phyloP scores from a whole-genome alignment of 1,140 invertebrate genomes.

The Hylaeus anthracinus region DNA sequence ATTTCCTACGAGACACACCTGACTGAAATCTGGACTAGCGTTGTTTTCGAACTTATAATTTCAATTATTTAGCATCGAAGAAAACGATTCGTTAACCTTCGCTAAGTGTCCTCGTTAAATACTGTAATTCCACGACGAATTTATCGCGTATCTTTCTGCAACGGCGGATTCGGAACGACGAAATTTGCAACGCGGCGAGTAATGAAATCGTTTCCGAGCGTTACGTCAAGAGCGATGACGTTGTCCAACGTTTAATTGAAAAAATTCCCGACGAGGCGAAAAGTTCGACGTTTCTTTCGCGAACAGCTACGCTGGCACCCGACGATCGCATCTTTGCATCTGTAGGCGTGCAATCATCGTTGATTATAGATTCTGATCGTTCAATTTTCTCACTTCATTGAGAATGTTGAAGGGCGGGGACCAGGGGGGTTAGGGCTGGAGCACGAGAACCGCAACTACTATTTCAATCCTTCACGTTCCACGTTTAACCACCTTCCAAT shows the following conservation, averaged over 20 bases:
- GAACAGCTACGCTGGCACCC: no score
- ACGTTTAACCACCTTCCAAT: not conserved
- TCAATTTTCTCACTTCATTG: conserved; percentile 15
- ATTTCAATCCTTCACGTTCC: not conserved
- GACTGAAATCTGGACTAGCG: no score
- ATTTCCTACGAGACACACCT: no score
- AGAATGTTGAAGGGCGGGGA: not conserved
- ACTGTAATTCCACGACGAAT: not conserved
- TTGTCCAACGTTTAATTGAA: not conserved
- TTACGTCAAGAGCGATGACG: not conserved
- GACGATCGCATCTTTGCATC: not conserved
- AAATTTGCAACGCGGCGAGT: not conserved
- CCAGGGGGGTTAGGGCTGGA: not conserved
- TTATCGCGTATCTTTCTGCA: not conserved
- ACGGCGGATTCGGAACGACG: not conserved
- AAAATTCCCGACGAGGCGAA: not conserved
- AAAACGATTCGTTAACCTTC: not conserved
- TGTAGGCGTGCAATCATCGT: not conserved
- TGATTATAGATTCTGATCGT: conserved; percentile 5
- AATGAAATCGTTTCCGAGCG: not conserved
- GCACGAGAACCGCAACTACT: not conserved
- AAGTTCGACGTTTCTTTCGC: not conserved
- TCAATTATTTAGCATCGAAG: not conserved
- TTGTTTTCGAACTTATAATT: not conserved
- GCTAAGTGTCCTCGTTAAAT: not conserved